A percentile compares a stretch with the other conserved stretches of the same genome.
Conservation (phyloP, 2,113 vertebrate genomes). For the Lophius piscatorius region DNA sequence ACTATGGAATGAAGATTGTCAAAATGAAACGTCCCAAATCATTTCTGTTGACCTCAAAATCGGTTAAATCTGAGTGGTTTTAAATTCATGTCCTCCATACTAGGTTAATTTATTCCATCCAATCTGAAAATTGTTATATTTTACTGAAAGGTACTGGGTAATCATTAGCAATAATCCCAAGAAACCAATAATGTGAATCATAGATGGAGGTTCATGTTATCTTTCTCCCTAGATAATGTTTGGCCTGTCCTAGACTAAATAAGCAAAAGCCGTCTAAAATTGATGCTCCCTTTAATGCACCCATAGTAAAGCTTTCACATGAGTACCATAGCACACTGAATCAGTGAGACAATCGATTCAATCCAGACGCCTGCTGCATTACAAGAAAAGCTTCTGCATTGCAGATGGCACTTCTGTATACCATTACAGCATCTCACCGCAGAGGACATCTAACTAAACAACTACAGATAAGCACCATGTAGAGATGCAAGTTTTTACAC, state of each 20-base stretch:
- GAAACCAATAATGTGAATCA: slow-evolving; percentile 8
- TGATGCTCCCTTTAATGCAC: slow-evolving; percentile 45
- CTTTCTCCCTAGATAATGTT: slow-evolving; percentile 8
- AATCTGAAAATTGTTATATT: neutral
- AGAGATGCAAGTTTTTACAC: slow-evolving; percentile 3
- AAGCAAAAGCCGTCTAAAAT: slow-evolving; percentile 5
- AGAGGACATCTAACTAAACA: slow-evolving; percentile 21
- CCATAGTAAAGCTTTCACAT: slow-evolving; percentile 38
- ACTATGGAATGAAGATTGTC: neutral
- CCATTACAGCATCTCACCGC: slow-evolving; percentile 48
- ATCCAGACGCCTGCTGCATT: slow-evolving; percentile 65
- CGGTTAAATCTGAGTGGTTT: neutral
- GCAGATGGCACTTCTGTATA: slow-evolving; percentile 66
- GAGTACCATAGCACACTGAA: slow-evolving; percentile 49
- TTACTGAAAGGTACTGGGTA: neutral
- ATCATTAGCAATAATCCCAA: slow-evolving; percentile 11
- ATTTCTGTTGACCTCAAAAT: too few relatives aligned
- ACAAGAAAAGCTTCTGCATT: slow-evolving; percentile 68
- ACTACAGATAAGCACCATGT: neutral
- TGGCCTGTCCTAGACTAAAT: neutral
- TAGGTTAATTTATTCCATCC: neutral
- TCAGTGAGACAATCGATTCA: slow-evolving; percentile 67
- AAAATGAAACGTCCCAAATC: too few relatives aligned
- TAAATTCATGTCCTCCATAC: neutral
- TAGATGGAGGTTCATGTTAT: slow-evolving; percentile 1